Base-by-base conservation (phyloP, 2,113 vertebrate genomes). In the Sprattus sprattus region DNA sequence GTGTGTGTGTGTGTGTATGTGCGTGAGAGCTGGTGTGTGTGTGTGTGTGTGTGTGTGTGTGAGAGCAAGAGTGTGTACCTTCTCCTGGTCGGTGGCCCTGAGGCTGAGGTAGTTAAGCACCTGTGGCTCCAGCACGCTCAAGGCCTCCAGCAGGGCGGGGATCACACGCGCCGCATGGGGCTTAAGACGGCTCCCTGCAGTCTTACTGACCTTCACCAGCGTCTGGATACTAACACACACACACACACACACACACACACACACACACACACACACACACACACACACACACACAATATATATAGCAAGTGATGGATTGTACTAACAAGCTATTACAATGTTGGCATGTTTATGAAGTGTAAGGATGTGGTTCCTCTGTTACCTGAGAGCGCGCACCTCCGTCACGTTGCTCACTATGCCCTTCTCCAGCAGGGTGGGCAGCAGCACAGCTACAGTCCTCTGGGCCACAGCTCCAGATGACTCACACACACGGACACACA, bases 71-170 rank as follows among this genome's bases (percentile, higher is more conserved):
- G 54, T 67, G 60, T 67, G 60, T 93, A 99, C 98, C 96, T 99
- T 99, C 92, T 99, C 98, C 89, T 99, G 97, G 86, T 99, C 98
- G 3, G 97, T 98, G 86, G 98, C 98, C 91, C 97, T 95, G 85
- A 99, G 95, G 86, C 98, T 99, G 94, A 99, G 92, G 88, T 99
- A 99, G 94, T 98, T 99, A 88, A 99, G 97, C 88, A 99, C 97
- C 25, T 99, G 98, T 80, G 98, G 97, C 88, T 99, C 98, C 89
- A 99, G 91, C 3, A 97, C 96, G 89, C 96, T 99, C 75, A 99
- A 93, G 5, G 98, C 97, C 89, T 99, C 98, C 85, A 99, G 87
- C 45, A 99, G 92, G 85, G 98, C 97, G 0, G 98, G 98, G 85
- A 99, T 97, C 88, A 99, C 95, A 87, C 96, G 97, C 47, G 98